Evolutionary conservation across 2,797 vertebrate genomes (phyloP), one percentile per base, ranked within the genome.

Genomic region (Staurois parvus): DNA sequence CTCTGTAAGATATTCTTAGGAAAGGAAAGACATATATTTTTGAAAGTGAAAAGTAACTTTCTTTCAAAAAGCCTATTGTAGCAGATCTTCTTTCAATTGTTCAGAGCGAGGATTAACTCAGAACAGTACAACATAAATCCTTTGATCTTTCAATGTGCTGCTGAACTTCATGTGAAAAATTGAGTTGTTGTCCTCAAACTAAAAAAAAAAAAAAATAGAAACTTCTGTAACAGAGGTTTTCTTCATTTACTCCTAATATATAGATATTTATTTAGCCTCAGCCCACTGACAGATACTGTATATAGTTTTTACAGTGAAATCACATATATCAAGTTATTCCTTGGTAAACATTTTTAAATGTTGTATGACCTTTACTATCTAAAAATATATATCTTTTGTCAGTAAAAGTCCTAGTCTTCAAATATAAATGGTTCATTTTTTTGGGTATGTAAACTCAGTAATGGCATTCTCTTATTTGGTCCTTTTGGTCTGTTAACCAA

Each of bases 71-170:
- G 19, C 2, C 34, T 72, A 72, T 72, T 81, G 42, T 28, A 70
- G 24, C 32, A 29, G 64, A 45, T 48, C 37, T 48, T 34, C 59
- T 66, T 66, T 78, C 34, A 66, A 70, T 80, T 72, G 68, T 72
- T 81, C 48, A 24, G 24, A 72, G 67, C 26, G 7, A 80, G 48
- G 79, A 70, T 59, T 81, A 70, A 81, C 67, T 81, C 52, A 21
- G 79, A 37, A 56, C 48, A 59, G 68, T 72, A 52, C 48, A 81
- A 29, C 42, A 72, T 81, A 81, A 81, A 81, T 72, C 79, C 79
- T 48, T 81, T 81, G 68, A 81, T 81, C 79, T 81, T 81, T 29
- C 79, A 28, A 72, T 70, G 12, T 72, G 12, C 48, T 59, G 68
- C 30, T 72, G 24, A 81, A 69, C 68, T 72, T 37, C 30, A 70